Evolutionary conservation across 2,888 invertebrate genomes (phyloP).

Genomic region (Andrena trimmerana): DNA sequence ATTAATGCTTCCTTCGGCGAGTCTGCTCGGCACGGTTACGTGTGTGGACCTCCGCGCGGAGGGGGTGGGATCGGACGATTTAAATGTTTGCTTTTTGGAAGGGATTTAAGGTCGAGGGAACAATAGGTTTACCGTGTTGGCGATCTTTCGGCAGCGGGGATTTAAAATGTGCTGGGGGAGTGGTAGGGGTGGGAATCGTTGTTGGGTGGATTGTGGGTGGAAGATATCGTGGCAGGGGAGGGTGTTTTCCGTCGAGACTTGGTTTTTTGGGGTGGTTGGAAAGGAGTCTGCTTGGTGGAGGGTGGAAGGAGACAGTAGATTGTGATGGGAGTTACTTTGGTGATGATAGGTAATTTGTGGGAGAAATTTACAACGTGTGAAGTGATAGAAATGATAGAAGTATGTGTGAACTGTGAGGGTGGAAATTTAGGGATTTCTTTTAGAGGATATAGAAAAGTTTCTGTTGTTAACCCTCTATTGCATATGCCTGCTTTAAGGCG

Average conservation of each 20-base stretch:
- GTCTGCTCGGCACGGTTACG: background rate
- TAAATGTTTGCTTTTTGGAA: background rate
- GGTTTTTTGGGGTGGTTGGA: background rate
- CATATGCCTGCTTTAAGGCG: too few species aligned
- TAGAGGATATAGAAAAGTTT: too few species aligned
- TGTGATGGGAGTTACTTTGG: background rate
- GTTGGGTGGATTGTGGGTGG: background rate
- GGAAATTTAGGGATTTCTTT: too few species aligned
- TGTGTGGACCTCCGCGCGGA: background rate
- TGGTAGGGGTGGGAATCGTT: background rate
- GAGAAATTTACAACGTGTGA: background rate
- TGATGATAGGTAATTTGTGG: too few species aligned
- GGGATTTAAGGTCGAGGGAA: constrained; percentile 7
- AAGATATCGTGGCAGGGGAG: background rate
- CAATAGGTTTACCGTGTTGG: background rate
- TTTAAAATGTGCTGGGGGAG: background rate
- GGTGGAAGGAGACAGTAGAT: background rate
- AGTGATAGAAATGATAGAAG: background rate
- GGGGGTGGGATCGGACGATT: background rate
- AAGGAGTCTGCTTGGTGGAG: too few species aligned
- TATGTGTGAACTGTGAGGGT: too few species aligned
- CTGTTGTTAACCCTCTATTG: too few species aligned
- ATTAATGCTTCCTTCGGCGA: constrained; percentile 25
- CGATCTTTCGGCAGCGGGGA: background rate
- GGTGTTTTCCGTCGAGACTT: background rate